Percentiles rank a stretch among this genome's conserved stretches.
These are phyloP conservation scores for Platichthys stellatus DNA, from an alignment of 2,113 vertebrate species.

Conservation along the genomic window DNA sequence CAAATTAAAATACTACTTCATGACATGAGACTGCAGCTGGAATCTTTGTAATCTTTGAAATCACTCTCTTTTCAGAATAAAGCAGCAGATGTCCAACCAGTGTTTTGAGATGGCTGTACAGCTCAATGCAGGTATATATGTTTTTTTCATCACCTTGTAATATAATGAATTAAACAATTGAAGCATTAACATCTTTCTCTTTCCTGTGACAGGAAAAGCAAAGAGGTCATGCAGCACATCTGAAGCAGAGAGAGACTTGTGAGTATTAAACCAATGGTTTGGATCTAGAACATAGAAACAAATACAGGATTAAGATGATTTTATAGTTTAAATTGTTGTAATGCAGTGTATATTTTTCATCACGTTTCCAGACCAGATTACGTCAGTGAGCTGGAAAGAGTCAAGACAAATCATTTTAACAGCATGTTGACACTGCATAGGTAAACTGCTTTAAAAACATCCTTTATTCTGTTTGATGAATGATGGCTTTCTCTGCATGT, in stretches of 20 bases:
- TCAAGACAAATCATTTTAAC: constrained; percentile 76
- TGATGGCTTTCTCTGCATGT: not conserved
- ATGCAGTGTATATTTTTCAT: not conserved
- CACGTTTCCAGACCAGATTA: constrained; percentile 71
- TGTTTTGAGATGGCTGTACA: constrained; percentile 83
- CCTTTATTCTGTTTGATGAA: not conserved
- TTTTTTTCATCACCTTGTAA: not conserved
- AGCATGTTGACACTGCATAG: constrained; percentile 79
- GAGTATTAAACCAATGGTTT: constrained; percentile 47
- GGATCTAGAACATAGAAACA: not conserved
- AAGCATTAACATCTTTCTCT: constrained; percentile 3
- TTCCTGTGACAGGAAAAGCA: constrained; percentile 58
- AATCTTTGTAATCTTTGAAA: not conserved
- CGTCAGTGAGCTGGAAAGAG: constrained; percentile 72
- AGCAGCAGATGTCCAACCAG: constrained; percentile 81
- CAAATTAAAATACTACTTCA: not conserved
- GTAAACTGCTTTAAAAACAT: constrained; percentile 42
- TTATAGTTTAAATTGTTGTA: not conserved
- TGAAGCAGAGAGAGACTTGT: constrained; percentile 76
- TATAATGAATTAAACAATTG: not conserved
- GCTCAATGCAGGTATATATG: constrained; percentile 70
- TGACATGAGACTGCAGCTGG: not conserved
- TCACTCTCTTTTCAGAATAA: constrained; percentile 69
- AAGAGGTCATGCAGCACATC: constrained; percentile 64
- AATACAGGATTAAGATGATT: not conserved